Percentiles rank a stretch among this genome's conserved stretches.
These are phyloP conservation scores for Lepus europaeus DNA, from an alignment of 2,113 vertebrate species.

Conservation along the genomic window DNA sequence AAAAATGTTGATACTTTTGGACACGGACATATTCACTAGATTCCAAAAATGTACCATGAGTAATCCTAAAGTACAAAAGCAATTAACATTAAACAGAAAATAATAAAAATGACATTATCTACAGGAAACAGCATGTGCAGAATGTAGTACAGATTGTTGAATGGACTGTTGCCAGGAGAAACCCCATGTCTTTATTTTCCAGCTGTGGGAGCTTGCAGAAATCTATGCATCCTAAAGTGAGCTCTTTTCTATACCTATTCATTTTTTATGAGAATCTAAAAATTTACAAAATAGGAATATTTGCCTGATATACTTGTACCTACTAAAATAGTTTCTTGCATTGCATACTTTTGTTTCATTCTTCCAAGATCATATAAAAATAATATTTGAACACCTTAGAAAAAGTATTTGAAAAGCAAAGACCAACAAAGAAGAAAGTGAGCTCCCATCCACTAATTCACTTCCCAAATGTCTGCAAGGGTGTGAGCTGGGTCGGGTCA, in stretches of 20 bases:
- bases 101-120: conserved; percentile 80
- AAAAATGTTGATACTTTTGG: conserved; percentile 77
- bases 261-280: conserved; percentile 47
- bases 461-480: too few relatives aligned
- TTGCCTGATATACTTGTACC: not conserved
- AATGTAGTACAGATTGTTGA: conserved; percentile 69
- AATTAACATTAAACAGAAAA: conserved; percentile 85
- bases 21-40: conserved; percentile 82
- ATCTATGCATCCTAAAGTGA: conserved; percentile 25
- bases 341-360: conserved; percentile 31
- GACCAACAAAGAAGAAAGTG: too few relatives aligned
- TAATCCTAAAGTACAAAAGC: conserved; percentile 82
- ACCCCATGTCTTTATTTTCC: conserved; percentile 61
- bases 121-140: conserved; percentile 69
- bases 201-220: not conserved
- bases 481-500: too few relatives aligned
- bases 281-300: conserved; percentile 18
- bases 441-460: too few relatives aligned
- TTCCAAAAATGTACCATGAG: conserved; percentile 75
- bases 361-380: not conserved
- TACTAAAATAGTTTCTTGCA: not conserved
- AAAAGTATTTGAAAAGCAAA: too few relatives aligned
- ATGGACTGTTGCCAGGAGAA: conserved; percentile 62
- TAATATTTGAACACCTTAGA: not conserved
- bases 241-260: conserved; percentile 55